Base-by-base conservation (phyloP, 2,797 vertebrate genomes). In the Rhinogobio ventralis region DNA sequence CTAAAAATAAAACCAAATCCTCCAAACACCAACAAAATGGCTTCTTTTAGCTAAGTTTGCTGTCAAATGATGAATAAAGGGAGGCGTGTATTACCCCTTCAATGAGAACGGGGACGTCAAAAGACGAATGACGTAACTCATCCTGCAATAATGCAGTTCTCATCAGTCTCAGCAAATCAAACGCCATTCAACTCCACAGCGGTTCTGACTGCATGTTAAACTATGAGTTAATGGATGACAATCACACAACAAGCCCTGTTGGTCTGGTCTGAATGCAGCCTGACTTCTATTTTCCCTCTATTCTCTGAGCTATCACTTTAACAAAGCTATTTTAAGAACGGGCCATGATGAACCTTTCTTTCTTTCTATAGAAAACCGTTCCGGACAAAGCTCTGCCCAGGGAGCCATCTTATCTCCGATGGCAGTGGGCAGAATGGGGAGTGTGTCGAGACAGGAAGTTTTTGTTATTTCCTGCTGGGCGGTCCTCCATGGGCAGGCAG, bases 151-250 rank as follows among this genome's bases (percentile, higher is more conserved):
- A 53, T 28, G 79, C 28, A 62, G 36, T 62, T 73, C 55, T 89
- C 71, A 88, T 87, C 89, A 90, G 91, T 87, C 87, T 42, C 79
- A 92, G 89, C 89, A 91, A 86, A 92, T 93, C 91, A 92, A 88
- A 84, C 78, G 87, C 89, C 92, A 91, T 89, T 93, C 93, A 89
- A 62, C 91, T 83, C 78, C 81, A 89, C 85, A 91, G 87, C 71
- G 77, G 84, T 88, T 89, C 88, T 91, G 89, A 91, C 92, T 91
- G 92, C 82, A 82, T 72, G 84, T 86, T 91, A 92, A 94, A 94
- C 92, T 89, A 92, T 92, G 89, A 86, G 90, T 87, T 91, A 92
- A 92, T 87, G 25, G 88, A 91, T 90, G 90, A 90, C 88, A 93
- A 92, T 93, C 91, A 89, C 33, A 73, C 71, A 84, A 88, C 83